Percentiles rank a stretch among this genome's conserved stretches.
phyloP scores from a whole-genome alignment of 2,797 vertebrate genomes.

The Lepus oiostolus region DNA sequence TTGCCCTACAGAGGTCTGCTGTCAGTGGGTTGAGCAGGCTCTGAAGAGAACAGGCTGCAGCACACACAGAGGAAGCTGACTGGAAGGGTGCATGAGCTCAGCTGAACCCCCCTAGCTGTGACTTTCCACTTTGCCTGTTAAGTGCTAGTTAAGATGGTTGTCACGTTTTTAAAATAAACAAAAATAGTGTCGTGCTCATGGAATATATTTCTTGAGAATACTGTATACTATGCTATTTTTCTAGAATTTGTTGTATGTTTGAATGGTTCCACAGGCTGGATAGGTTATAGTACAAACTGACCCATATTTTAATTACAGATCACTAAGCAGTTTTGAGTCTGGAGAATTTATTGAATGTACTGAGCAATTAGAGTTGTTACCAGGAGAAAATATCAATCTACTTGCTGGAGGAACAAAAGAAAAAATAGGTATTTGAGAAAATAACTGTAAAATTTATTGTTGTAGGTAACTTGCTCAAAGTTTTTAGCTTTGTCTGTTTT shows the following conservation, averaged over 20 bases:
- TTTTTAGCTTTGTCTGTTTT: slow-evolving; percentile 46
- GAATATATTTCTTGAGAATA: background rate
- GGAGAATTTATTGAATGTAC: slow-evolving; percentile 94
- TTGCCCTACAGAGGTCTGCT: background rate
- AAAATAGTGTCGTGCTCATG: background rate
- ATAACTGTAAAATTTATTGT: slow-evolving; percentile 52
- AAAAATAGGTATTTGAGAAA: slow-evolving; percentile 93
- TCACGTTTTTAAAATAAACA: slow-evolving; percentile 1
- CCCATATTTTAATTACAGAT: slow-evolving; percentile 88
- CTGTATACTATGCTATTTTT: background rate
- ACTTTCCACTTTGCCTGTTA: background rate
- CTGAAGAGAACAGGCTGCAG: background rate
- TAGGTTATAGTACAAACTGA: slow-evolving; percentile 72
- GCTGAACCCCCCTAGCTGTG: background rate
- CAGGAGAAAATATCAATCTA: slow-evolving; percentile 96
- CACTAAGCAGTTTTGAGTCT: slow-evolving; percentile 96
- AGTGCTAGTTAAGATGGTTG: background rate
- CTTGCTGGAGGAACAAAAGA: slow-evolving; percentile 94
- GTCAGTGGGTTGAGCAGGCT: background rate
- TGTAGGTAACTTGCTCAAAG: slow-evolving; percentile 36
- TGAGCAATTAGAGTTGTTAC: slow-evolving; percentile 95
- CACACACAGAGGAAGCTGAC: background rate
- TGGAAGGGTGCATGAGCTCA: background rate
- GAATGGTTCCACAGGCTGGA: background rate
- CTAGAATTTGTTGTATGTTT: slow-evolving; percentile 15